Base-by-base conservation (phyloP, 2,888 invertebrate genomes). In the Drosophila paracracens region DNA sequence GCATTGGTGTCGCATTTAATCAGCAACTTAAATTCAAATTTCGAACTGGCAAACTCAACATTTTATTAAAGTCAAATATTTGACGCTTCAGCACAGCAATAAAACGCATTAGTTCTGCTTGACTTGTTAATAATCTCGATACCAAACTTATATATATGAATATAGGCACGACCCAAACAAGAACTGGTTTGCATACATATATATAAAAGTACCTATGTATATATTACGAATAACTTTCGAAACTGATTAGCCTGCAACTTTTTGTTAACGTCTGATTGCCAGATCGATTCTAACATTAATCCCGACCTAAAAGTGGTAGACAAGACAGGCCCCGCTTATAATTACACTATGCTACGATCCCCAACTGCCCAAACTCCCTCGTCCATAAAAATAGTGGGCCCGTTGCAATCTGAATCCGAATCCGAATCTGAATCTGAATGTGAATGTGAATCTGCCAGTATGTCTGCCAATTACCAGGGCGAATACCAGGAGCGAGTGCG, bases 401-500 rank as follows among this genome's bases (percentile, higher is more conserved):
- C 43, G 48, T 56, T 69, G 60, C 52, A 65, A 48, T 71, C n/a
- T 33, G 50, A 69, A 40, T 40, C 25, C 25, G 25, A 25, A 25
- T 25, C 18, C 38, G 40, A 40, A 38, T 38, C 18, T 8, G 46
- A 46, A 46, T 46, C 7, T 21, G 46, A 46, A 25, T 25, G 7
- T 46, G 16, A 25, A 46, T 46, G 16, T 8, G 46, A 46, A 64
- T 74, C 70, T 82, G 82, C 79, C 81, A 82, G 79, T 50, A 70
- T 76, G 81, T 81, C 81, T 81, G 79, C 74, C 74, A 76, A 71
- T 74, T 70, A 70, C 38, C 46, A 63, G 31, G 46, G 33, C 50
- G 65, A 73, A 69, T 69, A 67, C 72, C 65, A 72, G 67, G 29
- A 76, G 71, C 64, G 52, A 64, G 48, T 35, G 51, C 43, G 46